phyloP scores from a whole-genome alignment of 2,888 invertebrate species.

The Caenorhabditis wallacei region DNA sequence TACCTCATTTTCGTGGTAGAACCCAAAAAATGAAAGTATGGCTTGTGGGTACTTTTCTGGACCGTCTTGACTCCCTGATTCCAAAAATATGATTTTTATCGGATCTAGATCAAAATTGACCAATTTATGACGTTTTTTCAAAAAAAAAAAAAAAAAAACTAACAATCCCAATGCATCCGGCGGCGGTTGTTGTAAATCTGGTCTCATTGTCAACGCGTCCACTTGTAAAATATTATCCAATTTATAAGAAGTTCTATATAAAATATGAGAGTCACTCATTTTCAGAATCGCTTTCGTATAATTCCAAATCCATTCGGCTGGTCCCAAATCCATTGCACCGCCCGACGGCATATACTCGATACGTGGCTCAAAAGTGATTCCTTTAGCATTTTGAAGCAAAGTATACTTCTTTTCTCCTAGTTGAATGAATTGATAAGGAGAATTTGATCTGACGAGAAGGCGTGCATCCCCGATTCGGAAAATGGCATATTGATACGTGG shows the following conservation, averaged over 20 bases:
- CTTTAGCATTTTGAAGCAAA: not conserved
- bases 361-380: constrained; percentile 56
- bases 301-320: constrained; percentile 61
- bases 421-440: constrained; percentile 20
- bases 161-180: constrained; percentile 41
- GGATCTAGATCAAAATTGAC: no score
- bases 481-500: constrained; percentile 51
- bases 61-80: no score
- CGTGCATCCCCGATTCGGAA: constrained; percentile 34
- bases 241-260: constrained; percentile 44
- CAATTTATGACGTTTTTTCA: no score
- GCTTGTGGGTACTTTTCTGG: no score
- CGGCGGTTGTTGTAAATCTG: constrained; percentile 20
- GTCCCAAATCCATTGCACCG: constrained; percentile 64
- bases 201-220: constrained; percentile 43
- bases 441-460: constrained; percentile 50
- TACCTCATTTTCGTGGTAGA: no score
- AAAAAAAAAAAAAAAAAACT: not conserved
- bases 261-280: constrained; percentile 36
- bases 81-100: no score
- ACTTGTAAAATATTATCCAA: constrained; percentile 47
- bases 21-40: no score
- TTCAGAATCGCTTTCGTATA: constrained; percentile 54
- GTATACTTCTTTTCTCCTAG: not conserved
- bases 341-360: constrained; percentile 61